Evolutionary conservation across 2,888 invertebrate genomes (phyloP).

Genomic region (Nowickia ferox): DNA sequence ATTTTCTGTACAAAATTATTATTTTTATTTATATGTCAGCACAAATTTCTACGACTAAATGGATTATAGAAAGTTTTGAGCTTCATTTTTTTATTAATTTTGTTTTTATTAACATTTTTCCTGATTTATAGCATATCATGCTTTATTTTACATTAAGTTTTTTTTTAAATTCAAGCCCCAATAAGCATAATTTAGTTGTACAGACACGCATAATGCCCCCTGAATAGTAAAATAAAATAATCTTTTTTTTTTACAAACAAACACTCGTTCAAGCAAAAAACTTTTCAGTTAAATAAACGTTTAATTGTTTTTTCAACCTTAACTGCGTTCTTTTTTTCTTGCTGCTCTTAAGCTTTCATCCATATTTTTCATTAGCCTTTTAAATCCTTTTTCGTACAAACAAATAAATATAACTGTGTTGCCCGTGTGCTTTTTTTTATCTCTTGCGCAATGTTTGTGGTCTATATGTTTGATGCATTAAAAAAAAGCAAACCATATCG

Average conservation of each 20-base stretch:
- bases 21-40: too few species aligned
- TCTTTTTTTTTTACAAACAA: background rate
- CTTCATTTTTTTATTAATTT: too few species aligned
- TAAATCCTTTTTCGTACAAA: conserved; percentile 31
- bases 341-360: background rate
- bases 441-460: background rate
- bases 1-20: too few species aligned
- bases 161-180: background rate
- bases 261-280: conserved; percentile 2
- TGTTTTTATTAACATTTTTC: too few species aligned
- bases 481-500: background rate
- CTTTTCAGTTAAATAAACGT: conserved; percentile 35
- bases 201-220: background rate
- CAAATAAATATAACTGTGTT: conserved; percentile 10
- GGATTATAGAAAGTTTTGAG: too few species aligned
- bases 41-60: too few species aligned
- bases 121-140: too few species aligned
- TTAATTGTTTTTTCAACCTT: conserved; percentile 15
- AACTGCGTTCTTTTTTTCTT: background rate
- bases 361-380: conserved; percentile 51
- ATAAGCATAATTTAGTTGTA: background rate
- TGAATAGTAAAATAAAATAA: background rate
- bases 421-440: background rate
- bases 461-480: background rate
- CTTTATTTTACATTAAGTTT: too few species aligned